phyloP scores from a whole-genome alignment of 2,113 vertebrate genomes.

The Zosterops borbonicus region DNA sequence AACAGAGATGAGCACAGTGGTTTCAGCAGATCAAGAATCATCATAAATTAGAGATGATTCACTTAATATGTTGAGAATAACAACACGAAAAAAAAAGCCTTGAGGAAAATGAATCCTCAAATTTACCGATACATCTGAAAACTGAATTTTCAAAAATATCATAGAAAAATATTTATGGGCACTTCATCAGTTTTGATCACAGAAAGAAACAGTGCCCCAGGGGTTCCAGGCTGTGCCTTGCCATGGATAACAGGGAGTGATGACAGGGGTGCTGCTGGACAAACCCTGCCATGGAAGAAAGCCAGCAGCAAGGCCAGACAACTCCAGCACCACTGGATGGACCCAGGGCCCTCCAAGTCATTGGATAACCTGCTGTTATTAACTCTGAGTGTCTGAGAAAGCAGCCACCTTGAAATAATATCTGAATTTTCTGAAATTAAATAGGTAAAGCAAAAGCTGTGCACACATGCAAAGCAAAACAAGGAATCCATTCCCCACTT shows the following conservation, averaged over 20 bases:
- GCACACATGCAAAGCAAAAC: accelerated
- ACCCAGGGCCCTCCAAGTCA: neutral
- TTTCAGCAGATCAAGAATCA: neutral
- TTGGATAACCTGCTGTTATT: neutral
- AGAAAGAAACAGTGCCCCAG: neutral
- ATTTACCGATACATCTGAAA: neutral
- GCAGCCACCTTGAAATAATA: neutral
- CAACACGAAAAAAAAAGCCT: accelerated
- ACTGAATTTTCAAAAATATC: neutral
- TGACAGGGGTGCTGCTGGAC: neutral
- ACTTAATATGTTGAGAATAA: neutral
- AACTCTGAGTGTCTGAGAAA: neutral
- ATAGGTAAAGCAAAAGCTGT: neutral
- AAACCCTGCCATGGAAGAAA: neutral
- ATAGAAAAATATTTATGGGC: neutral
- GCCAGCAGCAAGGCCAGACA: neutral
- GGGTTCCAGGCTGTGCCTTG: neutral
- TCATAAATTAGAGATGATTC: neutral
- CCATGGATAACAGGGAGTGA: neutral
- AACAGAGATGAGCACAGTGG: neutral
- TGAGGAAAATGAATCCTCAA: neutral
- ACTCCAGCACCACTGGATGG: neutral
- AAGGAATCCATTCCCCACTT: neutral
- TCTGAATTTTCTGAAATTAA: neutral
- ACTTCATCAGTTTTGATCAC: neutral